Conservation (phyloP, 2,888 invertebrate species). For the Molanna angustata region DNA sequence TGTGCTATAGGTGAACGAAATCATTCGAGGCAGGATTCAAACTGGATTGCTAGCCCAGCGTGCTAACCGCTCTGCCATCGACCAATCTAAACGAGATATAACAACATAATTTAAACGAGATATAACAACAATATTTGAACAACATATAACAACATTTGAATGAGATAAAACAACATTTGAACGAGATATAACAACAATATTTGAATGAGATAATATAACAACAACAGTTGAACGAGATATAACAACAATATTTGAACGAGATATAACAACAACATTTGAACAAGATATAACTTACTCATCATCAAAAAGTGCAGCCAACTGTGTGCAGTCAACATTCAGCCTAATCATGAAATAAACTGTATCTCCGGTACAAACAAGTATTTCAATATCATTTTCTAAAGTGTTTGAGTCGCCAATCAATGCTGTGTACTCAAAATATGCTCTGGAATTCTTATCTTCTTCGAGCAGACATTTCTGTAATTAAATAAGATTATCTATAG, state of each 20-base stretch:
- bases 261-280: neutral
- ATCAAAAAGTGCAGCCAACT: constrained; percentile 57
- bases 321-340: constrained; percentile 61
- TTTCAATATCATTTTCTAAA: constrained; percentile 61
- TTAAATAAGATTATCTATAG: constrained; percentile 6
- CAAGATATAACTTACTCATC: constrained; percentile 43
- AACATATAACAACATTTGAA: too few relatives aligned
- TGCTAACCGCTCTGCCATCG: too few relatives aligned
- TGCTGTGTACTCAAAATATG: constrained; percentile 63
- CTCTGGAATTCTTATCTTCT: constrained; percentile 54
- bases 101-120: too few relatives aligned
- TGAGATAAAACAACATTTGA: neutral
- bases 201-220: too few relatives aligned
- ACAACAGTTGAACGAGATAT: neutral
- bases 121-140: too few relatives aligned
- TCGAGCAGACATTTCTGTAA: constrained; percentile 48
- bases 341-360: constrained; percentile 63
- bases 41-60: too few relatives aligned
- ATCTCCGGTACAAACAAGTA: constrained; percentile 57
- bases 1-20: too few relatives aligned
- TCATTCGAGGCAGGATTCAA: too few relatives aligned
- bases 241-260: neutral
- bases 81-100: too few relatives aligned
- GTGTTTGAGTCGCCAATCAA: constrained; percentile 55
- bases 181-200: neutral